Conservation (phyloP, 2,888 invertebrate genomes). For the Lochmaea capreae region DNA sequence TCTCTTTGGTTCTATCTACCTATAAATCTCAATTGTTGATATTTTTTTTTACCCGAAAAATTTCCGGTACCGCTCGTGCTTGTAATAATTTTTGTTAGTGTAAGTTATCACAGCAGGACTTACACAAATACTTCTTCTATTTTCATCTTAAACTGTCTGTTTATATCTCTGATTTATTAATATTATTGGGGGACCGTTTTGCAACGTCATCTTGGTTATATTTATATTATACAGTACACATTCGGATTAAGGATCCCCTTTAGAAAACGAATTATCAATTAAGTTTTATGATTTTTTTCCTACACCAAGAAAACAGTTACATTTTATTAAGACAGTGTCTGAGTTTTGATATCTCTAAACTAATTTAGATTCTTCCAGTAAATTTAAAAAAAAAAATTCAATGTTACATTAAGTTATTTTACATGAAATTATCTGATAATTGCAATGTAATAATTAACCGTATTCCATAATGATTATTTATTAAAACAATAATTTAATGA, state of each 20-base stretch:
- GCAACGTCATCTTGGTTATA: not conserved
- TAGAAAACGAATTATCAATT: not conserved
- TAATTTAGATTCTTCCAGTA: no score
- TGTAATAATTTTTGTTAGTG: not conserved
- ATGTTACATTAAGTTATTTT: not conserved
- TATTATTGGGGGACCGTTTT: not conserved
- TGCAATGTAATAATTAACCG: not conserved
- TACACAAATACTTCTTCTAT: not conserved
- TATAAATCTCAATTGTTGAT: no score
- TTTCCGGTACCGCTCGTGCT: not conserved
- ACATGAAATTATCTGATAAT: not conserved
- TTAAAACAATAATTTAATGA: not conserved
- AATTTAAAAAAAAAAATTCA: no score
- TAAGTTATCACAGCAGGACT: not conserved
- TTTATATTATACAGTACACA: not conserved
- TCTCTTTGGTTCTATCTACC: no score
- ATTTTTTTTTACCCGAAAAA: no score
- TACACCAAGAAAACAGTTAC: not conserved
- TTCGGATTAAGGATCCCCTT: conserved; percentile 5
- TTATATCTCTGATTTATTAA: conserved; percentile 6
- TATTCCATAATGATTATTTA: not conserved
- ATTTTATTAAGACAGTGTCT: not conserved
- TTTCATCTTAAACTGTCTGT: not conserved
- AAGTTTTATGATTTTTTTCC: not conserved
- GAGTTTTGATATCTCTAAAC: no score